Base-by-base conservation (phyloP, 2,888 invertebrate species). In the Melieria crassipennis region DNA sequence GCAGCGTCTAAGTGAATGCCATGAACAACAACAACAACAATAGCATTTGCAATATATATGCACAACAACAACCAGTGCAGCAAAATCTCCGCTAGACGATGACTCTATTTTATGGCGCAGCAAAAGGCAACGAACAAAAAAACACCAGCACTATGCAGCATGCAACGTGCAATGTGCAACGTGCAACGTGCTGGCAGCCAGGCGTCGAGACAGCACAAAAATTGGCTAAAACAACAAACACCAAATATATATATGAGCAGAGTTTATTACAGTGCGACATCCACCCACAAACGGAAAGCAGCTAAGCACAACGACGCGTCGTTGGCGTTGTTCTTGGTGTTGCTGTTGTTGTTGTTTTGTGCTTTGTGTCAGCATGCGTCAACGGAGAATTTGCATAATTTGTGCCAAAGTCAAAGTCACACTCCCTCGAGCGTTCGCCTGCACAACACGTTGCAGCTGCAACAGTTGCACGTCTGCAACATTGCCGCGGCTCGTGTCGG, bases 381-480 rank as follows among this genome's bases (percentile, higher is more conserved):
- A 74, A 75, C 71, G 68, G 57, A 71, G 74, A 76, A 78, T 77
- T 76, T 78, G 76, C 78, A 78, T 77, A 77, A 77, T 75, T 77
- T 78, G 78, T 77, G 78, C 75, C 76, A 77, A 77, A 77, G 76
- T 76, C 78, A 77, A 76, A 78, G 74, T 76, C 75, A 74, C 71
- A 77, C 57, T 70, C 70, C 60, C 62, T 62, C 61, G 61, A 46
- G 43, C 47, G 68, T 50, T 5, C 50, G 11, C 30, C 46, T 47
- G 7, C 30, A 13, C 42, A 11, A 16, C 64, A 11, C 30, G 46
- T 45, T 4, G 16, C 45, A 5, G 48, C 30, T 30, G 52, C 52
- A 13, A 13, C 11, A 11, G 10, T 11, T 10, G 46, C 43, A 7
- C 42, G n/a, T 60, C 7, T 46, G 46, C 56, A 9, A 47, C 48